Conservation (phyloP, 2,797 vertebrate species). For the Falco cherrug region DNA sequence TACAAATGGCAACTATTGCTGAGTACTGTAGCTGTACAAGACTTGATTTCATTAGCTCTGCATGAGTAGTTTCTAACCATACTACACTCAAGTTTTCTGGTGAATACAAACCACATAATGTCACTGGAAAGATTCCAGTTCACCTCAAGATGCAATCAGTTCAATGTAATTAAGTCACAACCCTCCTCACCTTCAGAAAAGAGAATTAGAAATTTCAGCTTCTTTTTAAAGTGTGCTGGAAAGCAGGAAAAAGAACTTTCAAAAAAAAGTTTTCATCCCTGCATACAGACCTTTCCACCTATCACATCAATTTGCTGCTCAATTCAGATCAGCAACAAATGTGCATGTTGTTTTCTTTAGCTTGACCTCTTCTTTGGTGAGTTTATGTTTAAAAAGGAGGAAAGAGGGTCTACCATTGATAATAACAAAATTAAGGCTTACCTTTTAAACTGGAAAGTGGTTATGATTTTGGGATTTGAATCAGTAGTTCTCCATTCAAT, state of each 20-base stretch:
- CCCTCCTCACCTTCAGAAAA: neutral
- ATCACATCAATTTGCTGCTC: slow-evolving; percentile 26
- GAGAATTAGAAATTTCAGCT: neutral
- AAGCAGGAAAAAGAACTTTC: neutral
- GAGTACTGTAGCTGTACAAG: neutral
- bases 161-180: neutral
- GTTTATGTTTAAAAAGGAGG: neutral
- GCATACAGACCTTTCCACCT: slow-evolving; percentile 17
- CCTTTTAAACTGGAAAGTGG: neutral
- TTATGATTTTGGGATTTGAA: slow-evolving; percentile 1
- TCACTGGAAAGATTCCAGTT: neutral
- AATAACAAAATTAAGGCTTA: neutral
- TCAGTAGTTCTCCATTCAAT: neutral
- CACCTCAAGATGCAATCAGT: neutral
- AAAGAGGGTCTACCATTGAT: neutral
- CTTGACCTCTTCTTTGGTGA: neutral
- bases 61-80: neutral
- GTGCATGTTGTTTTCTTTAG: slow-evolving; percentile 2
- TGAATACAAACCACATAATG: neutral
- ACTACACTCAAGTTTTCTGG: neutral
- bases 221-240: neutral
- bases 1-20: neutral
- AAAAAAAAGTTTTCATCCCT: neutral
- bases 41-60: neutral
- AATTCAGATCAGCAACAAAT: slow-evolving; percentile 38